Conservation (phyloP, 2,888 invertebrate genomes). For the Linnaemya vulpina region DNA sequence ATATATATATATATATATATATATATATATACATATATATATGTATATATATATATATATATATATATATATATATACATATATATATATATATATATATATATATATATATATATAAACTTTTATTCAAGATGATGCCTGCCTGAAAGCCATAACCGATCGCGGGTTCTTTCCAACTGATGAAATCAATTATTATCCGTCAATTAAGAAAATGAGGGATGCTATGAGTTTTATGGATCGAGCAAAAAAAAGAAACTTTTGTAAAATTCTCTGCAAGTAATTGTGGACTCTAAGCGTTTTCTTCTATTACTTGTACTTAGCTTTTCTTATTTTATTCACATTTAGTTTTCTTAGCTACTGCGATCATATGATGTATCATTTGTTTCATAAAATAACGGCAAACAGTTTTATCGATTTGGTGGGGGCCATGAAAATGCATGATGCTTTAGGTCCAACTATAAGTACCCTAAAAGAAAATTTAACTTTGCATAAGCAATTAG, state of each 20-base stretch:
- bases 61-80: no score
- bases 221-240: slow-evolving; percentile 95
- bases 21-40: not conserved
- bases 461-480: slow-evolving; percentile 81
- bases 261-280: slow-evolving; percentile 90
- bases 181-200: slow-evolving; percentile 82
- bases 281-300: not conserved
- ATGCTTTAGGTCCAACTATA: slow-evolving; percentile 84
- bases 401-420: slow-evolving; percentile 86
- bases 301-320: not conserved
- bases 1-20: no score
- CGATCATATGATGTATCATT: slow-evolving; percentile 88
- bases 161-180: slow-evolving; percentile 92
- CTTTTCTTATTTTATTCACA: slow-evolving; percentile 58
- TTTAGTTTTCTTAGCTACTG: slow-evolving; percentile 88
- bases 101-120: not conserved
- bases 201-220: slow-evolving; percentile 85
- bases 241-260: slow-evolving; percentile 91
- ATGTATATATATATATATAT: not conserved
- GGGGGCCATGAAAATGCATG: slow-evolving; percentile 84
- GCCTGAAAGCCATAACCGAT: slow-evolving; percentile 88
- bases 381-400: slow-evolving; percentile 87
- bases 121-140: slow-evolving; percentile 84
- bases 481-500: slow-evolving; percentile 84
- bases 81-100: no score